A percentile compares a stretch with the other conserved stretches of the same genome.
phyloP scores from a whole-genome alignment of 2,888 invertebrate genomes.

The Cerastoderma edule region DNA sequence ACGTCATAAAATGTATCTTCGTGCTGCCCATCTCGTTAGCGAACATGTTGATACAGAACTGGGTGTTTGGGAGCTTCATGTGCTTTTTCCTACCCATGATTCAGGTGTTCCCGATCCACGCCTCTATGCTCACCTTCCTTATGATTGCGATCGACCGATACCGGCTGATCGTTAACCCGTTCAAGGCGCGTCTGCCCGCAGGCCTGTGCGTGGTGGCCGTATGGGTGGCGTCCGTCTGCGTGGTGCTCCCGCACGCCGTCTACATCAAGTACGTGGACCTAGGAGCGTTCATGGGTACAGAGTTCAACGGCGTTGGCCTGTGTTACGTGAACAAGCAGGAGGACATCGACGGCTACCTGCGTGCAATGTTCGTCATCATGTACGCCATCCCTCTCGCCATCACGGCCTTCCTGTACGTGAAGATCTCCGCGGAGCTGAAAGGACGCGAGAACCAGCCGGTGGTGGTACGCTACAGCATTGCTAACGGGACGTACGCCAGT shows the following conservation, averaged over 20 bases:
- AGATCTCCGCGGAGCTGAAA: conserved; percentile 87
- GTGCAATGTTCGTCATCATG: conserved; percentile 82
- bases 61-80: conserved; percentile 89
- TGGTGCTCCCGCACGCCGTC: conserved; percentile 90
- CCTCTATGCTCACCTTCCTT: conserved; percentile 89
- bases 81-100: conserved; percentile 90
- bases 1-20: conserved; percentile 88
- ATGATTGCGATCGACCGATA: conserved; percentile 89
- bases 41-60: conserved; percentile 89
- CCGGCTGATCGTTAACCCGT: conserved; percentile 88
- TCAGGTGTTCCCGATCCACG: conserved; percentile 90
- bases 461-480: conserved; percentile 69
- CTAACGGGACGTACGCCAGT: conserved; percentile 13
- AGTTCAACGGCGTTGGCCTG: conserved; percentile 78
- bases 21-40: conserved; percentile 89
- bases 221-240: conserved; percentile 90
- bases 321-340: conserved; percentile 78
- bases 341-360: conserved; percentile 80
- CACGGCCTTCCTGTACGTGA: conserved; percentile 88
- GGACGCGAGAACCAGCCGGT: conserved; percentile 68
- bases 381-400: conserved; percentile 87
- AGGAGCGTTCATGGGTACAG: conserved; percentile 85
- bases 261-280: conserved; percentile 90
- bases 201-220: conserved; percentile 88
- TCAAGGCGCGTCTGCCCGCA: conserved; percentile 87